A percentile compares a stretch with the other conserved stretches of the same genome.
phyloP scores from a whole-genome alignment of 2,797 vertebrate genomes.

The Sebastes glaucus region DNA sequence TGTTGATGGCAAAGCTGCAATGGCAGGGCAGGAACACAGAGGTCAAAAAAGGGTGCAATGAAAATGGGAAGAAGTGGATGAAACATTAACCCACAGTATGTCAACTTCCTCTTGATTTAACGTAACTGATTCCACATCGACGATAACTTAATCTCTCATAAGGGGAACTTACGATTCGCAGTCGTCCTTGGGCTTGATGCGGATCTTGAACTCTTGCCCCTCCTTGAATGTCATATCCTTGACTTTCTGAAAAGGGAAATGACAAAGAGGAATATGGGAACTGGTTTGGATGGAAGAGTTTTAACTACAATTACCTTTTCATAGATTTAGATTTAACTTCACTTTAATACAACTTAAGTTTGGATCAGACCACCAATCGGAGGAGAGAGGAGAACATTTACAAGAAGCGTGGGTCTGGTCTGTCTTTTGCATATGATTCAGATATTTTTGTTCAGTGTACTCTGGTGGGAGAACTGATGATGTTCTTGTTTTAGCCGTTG shows the following conservation, averaged over 20 bases:
- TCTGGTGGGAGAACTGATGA: neutral
- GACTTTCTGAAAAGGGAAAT: constrained; percentile 59
- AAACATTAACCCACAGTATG: neutral
- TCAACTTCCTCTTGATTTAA: neutral
- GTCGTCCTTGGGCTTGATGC: constrained; percentile 53
- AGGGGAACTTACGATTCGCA: constrained; percentile 30
- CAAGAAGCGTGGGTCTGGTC: neutral
- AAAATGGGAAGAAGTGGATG: neutral
- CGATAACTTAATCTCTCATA: neutral
- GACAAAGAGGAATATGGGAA: neutral
- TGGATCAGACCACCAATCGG: neutral
- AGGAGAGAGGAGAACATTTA: neutral
- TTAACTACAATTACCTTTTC: neutral
- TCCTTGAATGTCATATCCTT: constrained; percentile 77
- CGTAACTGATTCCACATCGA: accelerated
- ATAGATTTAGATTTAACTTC: neutral
- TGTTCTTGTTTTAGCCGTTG: constrained; percentile 39
- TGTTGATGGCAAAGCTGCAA: constrained; percentile 81
- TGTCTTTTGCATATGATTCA: neutral
- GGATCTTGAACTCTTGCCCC: constrained; percentile 80
- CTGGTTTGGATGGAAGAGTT: neutral
- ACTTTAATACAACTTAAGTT: neutral
- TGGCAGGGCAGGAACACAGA: neutral
- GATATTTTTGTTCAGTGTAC: neutral
- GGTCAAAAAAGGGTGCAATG: neutral